Base-by-base conservation (phyloP, 2,888 invertebrate species). In the Xanthorhoe designata region DNA sequence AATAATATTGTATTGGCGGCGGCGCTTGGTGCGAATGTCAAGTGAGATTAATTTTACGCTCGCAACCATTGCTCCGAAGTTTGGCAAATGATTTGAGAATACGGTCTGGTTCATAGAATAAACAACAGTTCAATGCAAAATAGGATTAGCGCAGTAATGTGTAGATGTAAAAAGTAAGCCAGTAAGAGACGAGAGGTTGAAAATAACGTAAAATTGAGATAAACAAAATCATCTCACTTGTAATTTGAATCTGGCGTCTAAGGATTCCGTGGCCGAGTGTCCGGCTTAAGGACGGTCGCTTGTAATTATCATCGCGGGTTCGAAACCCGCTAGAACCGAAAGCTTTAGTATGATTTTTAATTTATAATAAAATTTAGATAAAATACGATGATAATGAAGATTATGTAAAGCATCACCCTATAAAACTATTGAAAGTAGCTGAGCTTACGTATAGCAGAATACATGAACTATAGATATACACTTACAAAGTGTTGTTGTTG, bases 41-140 rank as follows among this genome's bases (percentile, higher is more conserved):
- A 53, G 52, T 52, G 52, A 59, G 59, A 64, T 64, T 64, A 59
- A 64, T 64, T 64, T 64, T 51, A 64, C 58, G 53, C 64, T 64
- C 50, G 53, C 64, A 64, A 58, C 45, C 58, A 47, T 49, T 24
- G 54, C 42, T 17, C 53, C 29, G 50, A 54, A 59, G 54, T 64
- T 58, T 55, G 64, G 54, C 50, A 60, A 59, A 54, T 60, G 50
- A 59, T 59, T 58, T 50, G 64, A 18, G 55, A 55, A 59, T 60
- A 60, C 47, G 55, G 24, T 19, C 45, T n/a, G 15, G 8, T 4
- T 18, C 42, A 47, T 15, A 29, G 56, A 47, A 45, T 17, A 56
- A 47, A 10, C n/a, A 42, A 24, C 10, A 29, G 45, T 47, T 15
- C 24, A 13, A 15, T 54, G n/a, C 24, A 8, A 8, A 42, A 35